Evolutionary conservation across 1,140 invertebrate species (phyloP), one percentile per base, ranked within the genome.

Genomic region (Halictus rubicundus): DNA sequence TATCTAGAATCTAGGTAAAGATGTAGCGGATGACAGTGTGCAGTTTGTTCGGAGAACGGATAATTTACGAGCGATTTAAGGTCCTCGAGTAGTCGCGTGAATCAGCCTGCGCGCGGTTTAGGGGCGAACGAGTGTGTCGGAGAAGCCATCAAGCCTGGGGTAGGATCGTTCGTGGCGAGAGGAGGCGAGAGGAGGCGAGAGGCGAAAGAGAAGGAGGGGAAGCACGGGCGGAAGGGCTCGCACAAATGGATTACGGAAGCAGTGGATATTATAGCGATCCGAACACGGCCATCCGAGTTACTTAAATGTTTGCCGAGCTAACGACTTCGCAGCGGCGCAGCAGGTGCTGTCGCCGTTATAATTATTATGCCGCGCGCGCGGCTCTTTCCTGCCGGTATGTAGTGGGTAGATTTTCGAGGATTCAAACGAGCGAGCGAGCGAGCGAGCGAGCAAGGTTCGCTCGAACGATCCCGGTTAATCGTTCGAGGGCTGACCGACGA

Each of bases 341-440:
- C 89, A 91, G 89, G 89, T 91, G 89, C 88, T 87, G 88, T 90
- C 84, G 79, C 83, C 82, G 82, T 88, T 87, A 87, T 91, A 91
- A 89, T 91, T 88, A 86, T 83, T 87, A 86, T 83, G 68, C 75
- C 83, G 79, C 79, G 81, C 21, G 49, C 8, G 49, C 16, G 49
- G 78, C 87, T 81, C 85, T 90, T 85, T 79, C 69, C 27, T 27
- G 39, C 54, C 54, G 21, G 61, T 32, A 32, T 3, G 32, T n/a
- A 25, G 68, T 14, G 19, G 46, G 46, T 54, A 72, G 46, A 49
- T 59, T 21, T 27, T 71, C 59, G 54, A 71, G n/a, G 46, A 74
- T 66, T 57, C 42, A 9, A 1, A 0, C 61, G 72, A 23, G 23
- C n/a, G 9, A 6, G 19, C 27, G 0, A 4, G 0, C n/a, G 42